Base-by-base conservation (phyloP, 2,797 vertebrate species). In the Calcarius lapponicus region DNA sequence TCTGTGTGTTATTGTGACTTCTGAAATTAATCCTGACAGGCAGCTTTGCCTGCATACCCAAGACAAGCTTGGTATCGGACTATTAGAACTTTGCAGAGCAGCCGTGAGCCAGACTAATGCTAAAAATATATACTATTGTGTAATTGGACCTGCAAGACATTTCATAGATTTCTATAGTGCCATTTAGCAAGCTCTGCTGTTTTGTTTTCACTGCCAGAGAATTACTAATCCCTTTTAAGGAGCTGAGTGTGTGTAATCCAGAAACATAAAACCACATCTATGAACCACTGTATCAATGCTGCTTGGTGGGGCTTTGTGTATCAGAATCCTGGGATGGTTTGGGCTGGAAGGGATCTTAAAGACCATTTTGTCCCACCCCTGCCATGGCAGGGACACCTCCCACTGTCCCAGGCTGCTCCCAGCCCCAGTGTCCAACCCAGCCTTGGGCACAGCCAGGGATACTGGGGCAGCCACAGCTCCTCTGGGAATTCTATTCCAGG, bases 401-500 rank as follows among this genome's bases (percentile, higher is more conserved):
- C 40, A 9, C 13, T 12, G 1, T 12, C 20, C 24, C 53, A 58
- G 51, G 22, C n/a, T n/a, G n/a, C n/a, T n/a, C n/a, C n/a, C n/a
- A n/a, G n/a, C 31, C 14, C 40, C 8, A 40, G 0, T 36, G 3
- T 32, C 66, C 43, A 51, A 0, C 28, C 76, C 26, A 38, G 67
- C 45, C 19, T 66, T 17, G 38, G 14, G 1, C n/a, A 53, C 20
- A 60, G 0, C 25, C 61, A 73, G 61, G 60, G 47, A 67, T 66
- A 3, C 80, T 64, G n/a, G n/a, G 29, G 24, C 38, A 80, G 45
- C n/a, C 60, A 17, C n/a, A 80, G 53, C 20, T 51, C 1, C 60
- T 53, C 53, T 58, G 43, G 42, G 14, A 21, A 71, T 4, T 13
- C 50, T 57, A 26, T 79, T 17, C 32, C 66, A 71, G 57, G 32